Percentiles rank a stretch among this genome's conserved stretches.
Conservation (phyloP, 2,113 vertebrate genomes). For the Psilopogon haemacephalus region DNA sequence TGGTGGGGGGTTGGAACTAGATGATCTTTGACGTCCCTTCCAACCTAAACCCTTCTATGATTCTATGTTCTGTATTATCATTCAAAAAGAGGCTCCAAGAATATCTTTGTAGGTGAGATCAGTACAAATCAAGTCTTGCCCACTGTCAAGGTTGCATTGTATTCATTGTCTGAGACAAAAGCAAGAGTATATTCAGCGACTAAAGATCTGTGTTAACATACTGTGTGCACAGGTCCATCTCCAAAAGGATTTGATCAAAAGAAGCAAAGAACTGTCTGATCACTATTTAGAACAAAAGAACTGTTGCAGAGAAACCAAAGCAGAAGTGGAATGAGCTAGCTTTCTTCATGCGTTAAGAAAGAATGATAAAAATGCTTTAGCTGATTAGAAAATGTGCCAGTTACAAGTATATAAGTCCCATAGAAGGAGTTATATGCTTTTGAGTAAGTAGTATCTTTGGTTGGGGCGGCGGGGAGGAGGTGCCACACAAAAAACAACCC, state of each 20-base stretch:
- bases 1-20: too few relatives aligned
- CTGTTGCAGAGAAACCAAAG: neutral
- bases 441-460: neutral
- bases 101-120: neutral
- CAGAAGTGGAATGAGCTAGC: neutral
- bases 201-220: neutral
- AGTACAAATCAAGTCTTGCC: accelerated
- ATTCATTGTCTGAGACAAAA: neutral
- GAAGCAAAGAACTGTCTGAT: neutral
- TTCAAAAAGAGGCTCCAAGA: neutral
- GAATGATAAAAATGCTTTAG: neutral
- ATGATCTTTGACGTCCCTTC: too few relatives aligned
- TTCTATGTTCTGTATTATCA: too few relatives aligned
- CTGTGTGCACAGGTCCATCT: neutral
- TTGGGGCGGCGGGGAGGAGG: too few relatives aligned
- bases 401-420: neutral
- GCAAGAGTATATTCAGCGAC: neutral
- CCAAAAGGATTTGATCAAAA: neutral
- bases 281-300: neutral
- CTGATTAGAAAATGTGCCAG: neutral
- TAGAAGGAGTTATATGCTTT: neutral
- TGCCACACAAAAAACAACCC: too few relatives aligned
- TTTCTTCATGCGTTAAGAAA: neutral
- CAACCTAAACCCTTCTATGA: too few relatives aligned
- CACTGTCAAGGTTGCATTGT: neutral